A percentile compares a stretch with the other conserved stretches of the same genome.
Conservation (phyloP, 1,140 invertebrate species). For the Ditylenchus dipsaci region DNA sequence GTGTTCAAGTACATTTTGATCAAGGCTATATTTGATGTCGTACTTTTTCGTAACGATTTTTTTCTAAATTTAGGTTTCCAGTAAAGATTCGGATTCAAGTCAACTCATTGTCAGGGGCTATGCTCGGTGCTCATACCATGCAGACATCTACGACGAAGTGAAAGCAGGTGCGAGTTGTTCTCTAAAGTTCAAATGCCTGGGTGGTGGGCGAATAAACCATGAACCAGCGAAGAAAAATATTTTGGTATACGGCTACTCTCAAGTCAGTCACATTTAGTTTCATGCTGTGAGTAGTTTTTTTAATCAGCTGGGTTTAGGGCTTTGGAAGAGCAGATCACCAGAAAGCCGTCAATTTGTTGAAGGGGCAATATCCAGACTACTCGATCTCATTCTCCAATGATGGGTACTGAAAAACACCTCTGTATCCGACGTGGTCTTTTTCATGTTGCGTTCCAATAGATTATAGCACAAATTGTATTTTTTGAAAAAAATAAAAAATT, state of each 20-base stretch:
- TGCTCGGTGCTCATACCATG: constrained; percentile 68
- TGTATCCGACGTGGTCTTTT: no score
- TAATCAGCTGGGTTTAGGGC: constrained; percentile 61
- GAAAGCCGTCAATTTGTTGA: constrained; percentile 70
- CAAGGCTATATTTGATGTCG: constrained; percentile 59
- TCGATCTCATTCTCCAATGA: constrained; percentile 74
- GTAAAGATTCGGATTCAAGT: constrained; percentile 52
- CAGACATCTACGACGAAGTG: constrained; percentile 69
- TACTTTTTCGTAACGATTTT: neutral
- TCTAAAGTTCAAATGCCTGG: constrained; percentile 67
- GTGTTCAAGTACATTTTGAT: constrained; percentile 82
- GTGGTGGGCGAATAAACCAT: constrained; percentile 78
- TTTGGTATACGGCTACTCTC: constrained; percentile 80
- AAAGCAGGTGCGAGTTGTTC: constrained; percentile 62
- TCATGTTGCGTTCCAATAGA: no score
- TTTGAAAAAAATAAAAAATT: no score
- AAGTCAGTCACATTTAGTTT: constrained; percentile 52
- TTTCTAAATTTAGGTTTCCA: constrained; percentile 19
- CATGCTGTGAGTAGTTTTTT: constrained; percentile 32
- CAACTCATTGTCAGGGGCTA: constrained; percentile 74
- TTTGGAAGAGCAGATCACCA: constrained; percentile 80
- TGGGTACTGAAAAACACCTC: constrained; percentile 73
- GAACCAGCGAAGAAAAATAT: constrained; percentile 70
- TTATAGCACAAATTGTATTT: no score
- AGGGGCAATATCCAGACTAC: constrained; percentile 72